Conservation (phyloP, 2,113 vertebrate species). For the Rhinogobius similis region DNA sequence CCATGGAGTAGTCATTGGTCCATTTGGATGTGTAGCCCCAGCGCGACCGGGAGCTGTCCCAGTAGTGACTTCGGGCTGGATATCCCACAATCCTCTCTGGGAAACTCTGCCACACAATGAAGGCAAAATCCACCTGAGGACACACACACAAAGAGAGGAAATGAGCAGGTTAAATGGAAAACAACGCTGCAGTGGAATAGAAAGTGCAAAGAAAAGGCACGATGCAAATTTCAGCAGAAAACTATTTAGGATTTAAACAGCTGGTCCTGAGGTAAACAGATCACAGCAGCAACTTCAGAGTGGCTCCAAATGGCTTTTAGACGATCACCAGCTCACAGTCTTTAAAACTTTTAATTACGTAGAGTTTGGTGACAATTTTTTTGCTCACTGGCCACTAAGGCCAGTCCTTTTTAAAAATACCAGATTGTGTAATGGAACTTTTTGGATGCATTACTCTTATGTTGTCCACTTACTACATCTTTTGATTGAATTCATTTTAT, state of each 20-base stretch:
- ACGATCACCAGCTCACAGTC: background rate
- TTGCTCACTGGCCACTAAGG: background rate
- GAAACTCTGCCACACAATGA: constrained; percentile 81
- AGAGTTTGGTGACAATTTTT: background rate
- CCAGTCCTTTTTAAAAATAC: no score
- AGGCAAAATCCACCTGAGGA: constrained; percentile 80
- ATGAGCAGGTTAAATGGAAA: background rate
- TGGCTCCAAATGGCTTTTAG: constrained; percentile 4
- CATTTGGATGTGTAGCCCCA: constrained; percentile 85
- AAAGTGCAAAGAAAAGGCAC: background rate
- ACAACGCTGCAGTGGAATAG: background rate
- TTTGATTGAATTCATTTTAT: background rate
- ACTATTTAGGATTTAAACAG: constrained; percentile 8
- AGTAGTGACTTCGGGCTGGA: constrained; percentile 82
- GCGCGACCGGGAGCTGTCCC: constrained; percentile 74
- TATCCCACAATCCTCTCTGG: constrained; percentile 82
- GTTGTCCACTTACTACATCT: background rate
- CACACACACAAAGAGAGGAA: constrained; percentile 8
- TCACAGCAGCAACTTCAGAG: background rate
- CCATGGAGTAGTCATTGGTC: constrained; percentile 85
- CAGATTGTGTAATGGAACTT: background rate
- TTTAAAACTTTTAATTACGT: background rate
- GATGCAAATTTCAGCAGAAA: constrained; percentile 1
- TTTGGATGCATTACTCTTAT: background rate
- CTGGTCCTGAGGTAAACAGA: background rate